A percentile compares a stretch with the other conserved stretches of the same genome.
Conservation (phyloP, 2,888 invertebrate species). For the Hesperia comma region DNA sequence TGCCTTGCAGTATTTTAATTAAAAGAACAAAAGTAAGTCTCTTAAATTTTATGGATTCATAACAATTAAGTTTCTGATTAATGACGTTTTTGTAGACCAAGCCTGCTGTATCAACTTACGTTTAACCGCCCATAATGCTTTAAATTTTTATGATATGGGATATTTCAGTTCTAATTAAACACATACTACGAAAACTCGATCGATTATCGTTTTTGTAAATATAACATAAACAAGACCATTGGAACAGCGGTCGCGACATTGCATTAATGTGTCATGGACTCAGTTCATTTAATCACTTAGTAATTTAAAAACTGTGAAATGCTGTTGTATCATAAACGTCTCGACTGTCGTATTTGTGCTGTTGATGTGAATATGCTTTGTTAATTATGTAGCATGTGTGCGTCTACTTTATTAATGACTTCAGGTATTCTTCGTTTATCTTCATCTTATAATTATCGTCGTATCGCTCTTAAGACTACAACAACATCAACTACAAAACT, state of each 20-base stretch:
- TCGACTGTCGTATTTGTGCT: constrained; percentile 16
- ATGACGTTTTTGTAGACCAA: constrained; percentile 17
- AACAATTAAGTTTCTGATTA: constrained; percentile 26
- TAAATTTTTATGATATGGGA: constrained; percentile 27
- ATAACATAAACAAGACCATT: constrained; percentile 24
- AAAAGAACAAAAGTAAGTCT: neutral
- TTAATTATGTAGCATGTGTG: neutral
- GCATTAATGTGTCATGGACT: constrained; percentile 25
- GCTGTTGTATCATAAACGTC: constrained; percentile 19
- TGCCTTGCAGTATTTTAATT: too few relatives aligned
- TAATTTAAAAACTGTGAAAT: constrained; percentile 25
- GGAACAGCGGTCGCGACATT: constrained; percentile 10
- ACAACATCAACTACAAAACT: too few relatives aligned
- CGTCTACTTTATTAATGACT: too few relatives aligned
- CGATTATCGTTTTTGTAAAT: constrained; percentile 20
- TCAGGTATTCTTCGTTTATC: too few relatives aligned
- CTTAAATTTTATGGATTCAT: constrained; percentile 16
- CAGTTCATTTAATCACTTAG: constrained; percentile 23
- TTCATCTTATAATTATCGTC: too few relatives aligned
- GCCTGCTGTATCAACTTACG: neutral
- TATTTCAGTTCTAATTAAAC: constrained; percentile 22
- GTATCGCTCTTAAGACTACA: too few relatives aligned
- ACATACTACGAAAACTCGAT: constrained; percentile 24
- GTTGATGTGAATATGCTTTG: constrained; percentile 14
- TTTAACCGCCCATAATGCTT: constrained; percentile 15